Evolutionary conservation across 2,113 vertebrate genomes (phyloP), one percentile per base, ranked within the genome.

Genomic region (Candoia aspera): DNA sequence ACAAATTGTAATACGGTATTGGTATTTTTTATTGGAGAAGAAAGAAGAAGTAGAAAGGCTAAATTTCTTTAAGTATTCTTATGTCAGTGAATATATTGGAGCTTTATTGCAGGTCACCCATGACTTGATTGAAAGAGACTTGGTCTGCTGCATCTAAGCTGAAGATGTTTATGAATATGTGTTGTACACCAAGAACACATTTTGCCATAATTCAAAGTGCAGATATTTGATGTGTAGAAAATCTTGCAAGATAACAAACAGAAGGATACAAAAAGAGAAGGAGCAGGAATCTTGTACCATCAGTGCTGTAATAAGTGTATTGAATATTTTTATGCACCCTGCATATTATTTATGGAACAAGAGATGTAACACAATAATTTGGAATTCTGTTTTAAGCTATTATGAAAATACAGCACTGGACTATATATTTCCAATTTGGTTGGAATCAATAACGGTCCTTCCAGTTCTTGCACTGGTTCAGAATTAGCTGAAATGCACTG

Each of bases 11-110:
- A 83, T 60, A 57, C 29, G 10, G 1, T 8, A 62, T 0, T 60
- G 68, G n/a, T 79, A 87, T 6, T 0, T 92, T 95, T 91, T 84
- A 23, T 84, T 86, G n/a, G 2, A 93, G 60, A 84, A 87, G 12
- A 12, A 33, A 37, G 87, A 64, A 92, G 90, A 53, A 86, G 91
- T 92, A 89, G 21, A 68, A 5, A 87, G 87, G 86, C 93, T 58
- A 90, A 92, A 86, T 79, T 92, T 46, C 15, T 19, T 89, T 2
- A 83, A 3, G 8, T 95, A 94, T 94, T 49, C 1, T 85, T n/a
- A 29, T 17, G 2, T 6, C 53, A 84, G 5, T 84, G 21, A 8
- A 8, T 59, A 57, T 59, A 23, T 29, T 83, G 24, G 3, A 49
- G 26, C 29, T 83, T 88, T 58, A 55, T 59, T 79, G n/a, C 6